Conservation (phyloP, 2,797 vertebrate genomes). For the Dryobates pubescens region DNA sequence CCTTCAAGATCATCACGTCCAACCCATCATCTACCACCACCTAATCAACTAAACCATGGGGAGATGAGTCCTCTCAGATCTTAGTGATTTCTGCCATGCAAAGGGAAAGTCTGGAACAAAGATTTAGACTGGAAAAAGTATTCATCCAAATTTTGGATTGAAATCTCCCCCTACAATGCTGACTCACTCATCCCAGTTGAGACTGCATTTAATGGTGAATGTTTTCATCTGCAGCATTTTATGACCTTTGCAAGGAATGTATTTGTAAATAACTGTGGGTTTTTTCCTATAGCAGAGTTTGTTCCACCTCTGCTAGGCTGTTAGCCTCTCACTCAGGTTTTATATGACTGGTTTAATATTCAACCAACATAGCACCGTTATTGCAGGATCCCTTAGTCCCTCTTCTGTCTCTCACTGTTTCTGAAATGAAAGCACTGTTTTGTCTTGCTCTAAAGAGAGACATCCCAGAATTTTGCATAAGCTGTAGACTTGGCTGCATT, state of each 20-base stretch:
- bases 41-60: neutral
- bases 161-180: neutral
- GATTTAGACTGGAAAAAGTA: neutral
- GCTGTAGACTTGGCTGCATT: neutral
- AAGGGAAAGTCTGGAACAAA: neutral
- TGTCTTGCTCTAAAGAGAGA: neutral
- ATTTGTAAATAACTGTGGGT: neutral
- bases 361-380: neutral
- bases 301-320: neutral
- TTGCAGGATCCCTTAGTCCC: neutral
- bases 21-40: too few relatives aligned
- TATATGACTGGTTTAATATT: conserved; percentile 18
- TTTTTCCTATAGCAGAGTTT: neutral
- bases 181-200: neutral
- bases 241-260: neutral
- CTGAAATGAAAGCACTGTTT: neutral
- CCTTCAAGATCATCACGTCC: too few relatives aligned
- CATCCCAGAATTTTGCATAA: neutral
- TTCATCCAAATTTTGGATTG: neutral
- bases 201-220: neutral
- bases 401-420: neutral
- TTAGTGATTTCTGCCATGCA: neutral
- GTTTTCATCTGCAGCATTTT: neutral
- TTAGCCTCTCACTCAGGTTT: neutral
- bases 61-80: neutral